Evolutionary conservation across 2,113 vertebrate genomes (phyloP), one percentile per base, ranked within the genome.

Genomic region (Chamaea fasciata): DNA sequence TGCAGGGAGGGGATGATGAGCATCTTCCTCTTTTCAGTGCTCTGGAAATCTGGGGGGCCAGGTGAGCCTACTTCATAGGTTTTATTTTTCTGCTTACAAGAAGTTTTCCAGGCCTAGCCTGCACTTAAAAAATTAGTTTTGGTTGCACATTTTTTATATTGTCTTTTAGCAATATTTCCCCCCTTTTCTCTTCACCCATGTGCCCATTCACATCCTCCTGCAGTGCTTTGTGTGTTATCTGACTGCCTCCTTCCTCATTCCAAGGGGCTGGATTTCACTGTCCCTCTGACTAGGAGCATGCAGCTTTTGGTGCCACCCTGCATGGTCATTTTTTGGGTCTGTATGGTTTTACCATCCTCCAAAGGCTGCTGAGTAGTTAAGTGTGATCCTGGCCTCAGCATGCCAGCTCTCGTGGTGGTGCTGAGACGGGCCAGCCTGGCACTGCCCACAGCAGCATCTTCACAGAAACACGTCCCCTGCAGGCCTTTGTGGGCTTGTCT

Each of bases 1-100:
- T 4, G 0, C 26, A 75, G 33, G 15, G n/a, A n/a, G 31, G 7
- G 37, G 12, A 44, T 0, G 0, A 24, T 2, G 2, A 73, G 4
- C 60, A 26, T 65, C 39, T 33, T 94, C 49, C 65, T 59, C 59
- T 53, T 46, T 87, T 82, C 70, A 65, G 10, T 77, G 62, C 30
- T 74, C 52, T 93, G 53, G 59, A 44, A 62, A 41, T 28, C 11
- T 15, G 27, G 35, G 28, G 26, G 21, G 4, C 50, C 9, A 3
- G 22, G 28, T 35, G 3, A 83, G 31, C 78, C 70, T 69, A 12
- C 5, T 77, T 46, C 15, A 37, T 16, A 21, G 19, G 9, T 76
- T 91, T 80, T 81, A 35, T 19, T 91, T 60, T 92, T 83, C 71
- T 86, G 42, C 26, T 46, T 24, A 15, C 2, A 2, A 15, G 11